These are phyloP conservation scores for Aselliscus stoliczkanus DNA, from an alignment of 2,797 vertebrate species.

Conservation along the genomic window DNA sequence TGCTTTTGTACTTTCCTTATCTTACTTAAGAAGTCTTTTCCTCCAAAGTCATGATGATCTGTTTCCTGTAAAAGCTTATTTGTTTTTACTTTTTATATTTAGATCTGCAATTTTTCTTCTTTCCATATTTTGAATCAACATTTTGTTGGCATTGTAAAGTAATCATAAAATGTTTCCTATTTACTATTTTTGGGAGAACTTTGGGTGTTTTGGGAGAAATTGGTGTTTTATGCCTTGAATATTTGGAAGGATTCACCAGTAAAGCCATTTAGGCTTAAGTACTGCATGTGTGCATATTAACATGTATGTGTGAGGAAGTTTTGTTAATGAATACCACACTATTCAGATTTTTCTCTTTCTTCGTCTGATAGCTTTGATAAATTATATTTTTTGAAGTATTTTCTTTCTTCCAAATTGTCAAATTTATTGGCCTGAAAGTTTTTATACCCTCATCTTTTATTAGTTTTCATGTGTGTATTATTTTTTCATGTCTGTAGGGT, in stretches of 20 bases:
- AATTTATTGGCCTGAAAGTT: not conserved
- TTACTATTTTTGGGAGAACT: not conserved
- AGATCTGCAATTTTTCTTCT: not conserved
- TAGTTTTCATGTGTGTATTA: not conserved
- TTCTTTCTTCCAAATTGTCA: not conserved
- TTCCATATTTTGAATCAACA: not conserved
- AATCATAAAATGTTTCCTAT: not conserved
- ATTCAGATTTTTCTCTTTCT: not conserved
- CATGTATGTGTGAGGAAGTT: not conserved
- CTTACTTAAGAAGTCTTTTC: not conserved
- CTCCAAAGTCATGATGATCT: not conserved
- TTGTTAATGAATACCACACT: not conserved
- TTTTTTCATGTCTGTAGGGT: not conserved
- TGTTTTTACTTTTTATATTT: not conserved
- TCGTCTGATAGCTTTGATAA: not conserved
- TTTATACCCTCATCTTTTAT: not conserved
- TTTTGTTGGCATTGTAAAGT: not conserved
- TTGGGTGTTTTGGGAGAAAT: conserved; percentile 17
- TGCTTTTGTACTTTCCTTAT: not conserved
- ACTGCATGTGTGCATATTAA: not conserved
- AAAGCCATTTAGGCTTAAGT: not conserved
- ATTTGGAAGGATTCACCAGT: not conserved
- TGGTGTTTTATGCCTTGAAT: not conserved
- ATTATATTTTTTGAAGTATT: not conserved
- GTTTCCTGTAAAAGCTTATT: not conserved